phyloP scores from a whole-genome alignment of 2,888 invertebrate genomes.

The Timema cristinae region DNA sequence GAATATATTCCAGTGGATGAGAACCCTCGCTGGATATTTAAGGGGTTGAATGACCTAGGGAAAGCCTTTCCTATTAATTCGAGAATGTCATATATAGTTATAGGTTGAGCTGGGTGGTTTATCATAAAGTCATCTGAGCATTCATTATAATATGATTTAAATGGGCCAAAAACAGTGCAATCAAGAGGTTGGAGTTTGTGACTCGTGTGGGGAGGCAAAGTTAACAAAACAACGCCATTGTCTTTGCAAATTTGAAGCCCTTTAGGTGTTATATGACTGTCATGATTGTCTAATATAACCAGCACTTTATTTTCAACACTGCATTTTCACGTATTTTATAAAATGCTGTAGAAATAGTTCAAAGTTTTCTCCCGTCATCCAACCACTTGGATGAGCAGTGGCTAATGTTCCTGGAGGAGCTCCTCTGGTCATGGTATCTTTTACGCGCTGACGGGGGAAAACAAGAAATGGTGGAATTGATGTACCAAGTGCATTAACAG shows the following conservation, averaged over 20 bases:
- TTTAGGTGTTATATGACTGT: neutral
- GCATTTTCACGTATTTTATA: neutral
- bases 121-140: neutral
- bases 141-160: neutral
- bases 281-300: neutral
- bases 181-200: neutral
- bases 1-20: constrained; percentile 10
- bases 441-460: neutral
- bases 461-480: neutral
- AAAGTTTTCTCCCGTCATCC: constrained; percentile 4
- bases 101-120: constrained; percentile 1
- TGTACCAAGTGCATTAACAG: neutral
- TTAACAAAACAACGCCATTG: neutral
- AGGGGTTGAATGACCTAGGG: neutral
- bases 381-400: constrained; percentile 17
- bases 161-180: neutral
- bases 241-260: constrained; percentile 4
- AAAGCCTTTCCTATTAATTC: neutral
- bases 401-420: constrained; percentile 12
- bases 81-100: neutral
- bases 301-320: neutral
- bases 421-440: neutral
- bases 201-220: neutral
- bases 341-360: neutral
- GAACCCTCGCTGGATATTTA: neutral